Evolutionary conservation across 2,888 invertebrate species (phyloP).

Genomic region (Volucella bombylans): DNA sequence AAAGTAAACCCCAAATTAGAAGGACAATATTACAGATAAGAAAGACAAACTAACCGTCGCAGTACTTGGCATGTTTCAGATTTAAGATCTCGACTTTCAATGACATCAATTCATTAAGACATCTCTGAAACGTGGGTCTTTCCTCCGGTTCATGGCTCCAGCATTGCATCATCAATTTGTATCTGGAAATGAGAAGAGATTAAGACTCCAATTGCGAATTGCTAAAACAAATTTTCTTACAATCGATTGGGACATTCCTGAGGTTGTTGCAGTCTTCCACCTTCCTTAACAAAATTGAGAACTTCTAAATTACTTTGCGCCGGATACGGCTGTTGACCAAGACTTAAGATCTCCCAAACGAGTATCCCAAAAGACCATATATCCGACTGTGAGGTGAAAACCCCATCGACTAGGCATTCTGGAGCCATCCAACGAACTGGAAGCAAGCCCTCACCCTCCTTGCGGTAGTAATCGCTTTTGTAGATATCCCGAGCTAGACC

Average conservation of each 20-base stretch:
- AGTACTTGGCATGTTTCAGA: conserved; percentile 17
- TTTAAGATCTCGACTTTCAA: conserved; percentile 75
- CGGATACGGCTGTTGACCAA: conserved; percentile 98
- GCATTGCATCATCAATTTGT: conserved; percentile 92
- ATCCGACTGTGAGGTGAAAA: conserved; percentile 98
- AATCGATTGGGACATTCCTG: conserved; percentile 91
- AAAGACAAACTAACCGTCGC: conserved; percentile 26
- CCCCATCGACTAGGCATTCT: conserved; percentile 96
- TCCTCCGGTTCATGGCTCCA: conserved; percentile 93
- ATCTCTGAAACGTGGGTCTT: conserved; percentile 93
- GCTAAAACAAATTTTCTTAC: conserved; percentile 81
- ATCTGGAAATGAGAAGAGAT: conserved; percentile 84
- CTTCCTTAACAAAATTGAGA: conserved; percentile 92
- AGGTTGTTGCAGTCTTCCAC: conserved; percentile 92
- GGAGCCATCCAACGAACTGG: conserved; percentile 99
- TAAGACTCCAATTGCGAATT: neutral
- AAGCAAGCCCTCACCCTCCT: conserved; percentile 94
- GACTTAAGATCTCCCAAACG: conserved; percentile 97
- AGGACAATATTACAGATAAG: neutral
- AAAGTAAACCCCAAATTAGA: neutral
- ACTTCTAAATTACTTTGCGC: conserved; percentile 96
- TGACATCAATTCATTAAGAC: conserved; percentile 84
- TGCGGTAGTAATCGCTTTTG: conserved; percentile 98
- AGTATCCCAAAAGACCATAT: conserved; percentile 98
- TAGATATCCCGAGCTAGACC: conserved; percentile 98